phyloP scores from a whole-genome alignment of 2,888 invertebrate species.

The Miltochrista miniata region DNA sequence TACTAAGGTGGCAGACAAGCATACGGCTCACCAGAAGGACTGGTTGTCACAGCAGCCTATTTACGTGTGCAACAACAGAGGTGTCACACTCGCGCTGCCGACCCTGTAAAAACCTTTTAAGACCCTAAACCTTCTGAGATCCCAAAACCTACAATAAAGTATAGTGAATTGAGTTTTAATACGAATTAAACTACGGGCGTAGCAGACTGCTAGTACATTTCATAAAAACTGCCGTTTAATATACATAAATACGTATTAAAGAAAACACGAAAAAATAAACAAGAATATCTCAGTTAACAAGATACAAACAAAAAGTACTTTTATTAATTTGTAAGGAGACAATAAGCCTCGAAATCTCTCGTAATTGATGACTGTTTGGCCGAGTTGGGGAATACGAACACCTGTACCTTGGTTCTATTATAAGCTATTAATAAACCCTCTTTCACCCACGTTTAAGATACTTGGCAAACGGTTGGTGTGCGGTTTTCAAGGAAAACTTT shows the following conservation, averaged over 20 bases:
- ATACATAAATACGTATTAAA: not conserved
- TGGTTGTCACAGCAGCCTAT: too few species aligned
- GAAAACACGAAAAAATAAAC: constrained; percentile 42
- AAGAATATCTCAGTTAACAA: constrained; percentile 54
- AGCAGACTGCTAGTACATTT: not conserved
- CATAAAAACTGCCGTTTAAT: not conserved
- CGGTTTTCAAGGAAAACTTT: constrained; percentile 7
- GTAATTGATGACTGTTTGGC: constrained; percentile 62
- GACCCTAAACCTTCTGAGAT: too few species aligned
- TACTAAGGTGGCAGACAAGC: too few species aligned
- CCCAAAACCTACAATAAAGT: too few species aligned
- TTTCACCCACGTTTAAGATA: constrained; percentile 13
- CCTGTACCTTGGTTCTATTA: constrained; percentile 48
- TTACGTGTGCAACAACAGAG: too few species aligned
- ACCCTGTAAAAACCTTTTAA: too few species aligned
- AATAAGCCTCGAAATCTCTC: constrained; percentile 56
- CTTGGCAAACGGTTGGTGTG: not conserved
- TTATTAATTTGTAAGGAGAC: constrained; percentile 63
- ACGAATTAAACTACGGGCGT: too few species aligned
- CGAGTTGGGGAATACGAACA: constrained; percentile 51
- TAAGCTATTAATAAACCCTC: constrained; percentile 39
- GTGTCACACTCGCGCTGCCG: too few species aligned
- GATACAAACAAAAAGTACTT: constrained; percentile 61
- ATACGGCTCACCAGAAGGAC: too few species aligned
- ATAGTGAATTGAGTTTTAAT: too few species aligned